A percentile compares a stretch with the other conserved stretches of the same genome.
Conservation (phyloP, 2,888 invertebrate species). For the Sabatieria punctata region DNA sequence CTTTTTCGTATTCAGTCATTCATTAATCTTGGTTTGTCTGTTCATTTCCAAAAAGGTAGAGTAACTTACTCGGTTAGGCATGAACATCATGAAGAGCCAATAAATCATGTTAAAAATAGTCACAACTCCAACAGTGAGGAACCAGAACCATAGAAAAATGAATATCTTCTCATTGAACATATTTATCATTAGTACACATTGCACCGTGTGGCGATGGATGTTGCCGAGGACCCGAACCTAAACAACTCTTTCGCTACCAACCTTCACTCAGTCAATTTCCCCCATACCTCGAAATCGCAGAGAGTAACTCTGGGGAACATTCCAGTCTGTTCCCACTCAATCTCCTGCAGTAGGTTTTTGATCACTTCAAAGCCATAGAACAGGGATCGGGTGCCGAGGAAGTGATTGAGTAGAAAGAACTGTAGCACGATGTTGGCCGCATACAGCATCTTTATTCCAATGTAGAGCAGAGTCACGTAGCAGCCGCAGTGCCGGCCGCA, state of each 20-base stretch:
- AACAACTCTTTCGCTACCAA: too few relatives aligned
- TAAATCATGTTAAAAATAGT: conserved; percentile 28
- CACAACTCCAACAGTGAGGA: conserved; percentile 27
- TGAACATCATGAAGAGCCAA: conserved; percentile 30
- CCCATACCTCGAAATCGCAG: conserved; percentile 29
- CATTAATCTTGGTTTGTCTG: too few relatives aligned
- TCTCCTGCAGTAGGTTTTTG: conserved; percentile 26
- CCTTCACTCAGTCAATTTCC: too few relatives aligned
- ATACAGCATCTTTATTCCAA: conserved; percentile 29
- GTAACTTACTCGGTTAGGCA: conserved; percentile 30
- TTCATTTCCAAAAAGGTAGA: too few relatives aligned
- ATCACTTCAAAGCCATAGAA: conserved; percentile 30
- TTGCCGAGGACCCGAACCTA: conserved; percentile 16
- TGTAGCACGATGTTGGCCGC: conserved; percentile 27
- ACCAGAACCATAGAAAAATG: conserved; percentile 30
- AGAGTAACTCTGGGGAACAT: conserved; percentile 31
- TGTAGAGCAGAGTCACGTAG: conserved; percentile 29
- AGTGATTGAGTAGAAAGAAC: conserved; percentile 28
- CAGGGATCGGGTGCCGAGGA: conserved; percentile 26
- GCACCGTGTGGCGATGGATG: conserved; percentile 30
- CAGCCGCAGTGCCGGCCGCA: conserved; percentile 29
- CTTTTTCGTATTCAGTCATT: too few relatives aligned
- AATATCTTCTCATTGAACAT: conserved; percentile 31
- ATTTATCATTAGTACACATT: conserved; percentile 31
- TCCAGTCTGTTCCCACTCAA: conserved; percentile 31